Conservation (phyloP, 2,888 invertebrate genomes). For the Suillia variegata region DNA sequence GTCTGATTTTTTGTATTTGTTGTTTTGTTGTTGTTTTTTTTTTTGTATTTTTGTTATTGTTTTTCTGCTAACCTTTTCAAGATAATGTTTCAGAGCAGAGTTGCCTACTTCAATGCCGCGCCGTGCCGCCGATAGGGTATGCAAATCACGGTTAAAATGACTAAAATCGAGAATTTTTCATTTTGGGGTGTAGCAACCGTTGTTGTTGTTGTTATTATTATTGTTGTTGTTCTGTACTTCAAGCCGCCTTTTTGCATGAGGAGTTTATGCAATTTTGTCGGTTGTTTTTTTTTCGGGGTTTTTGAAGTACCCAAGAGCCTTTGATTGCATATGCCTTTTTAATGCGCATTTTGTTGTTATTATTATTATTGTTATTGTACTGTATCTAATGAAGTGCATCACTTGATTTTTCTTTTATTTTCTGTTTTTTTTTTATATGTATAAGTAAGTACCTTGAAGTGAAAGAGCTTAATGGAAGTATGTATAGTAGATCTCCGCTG, state of each 20-base stretch:
- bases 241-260: neutral
- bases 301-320: neutral
- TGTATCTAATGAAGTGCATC: neutral
- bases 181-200: too few species aligned
- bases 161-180: too few species aligned
- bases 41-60: neutral
- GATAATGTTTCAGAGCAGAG: neutral
- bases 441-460: too few species aligned
- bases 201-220: neutral
- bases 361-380: neutral
- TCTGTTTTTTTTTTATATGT: too few species aligned
- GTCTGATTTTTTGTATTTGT: conserved; percentile 47
- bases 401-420: too few species aligned
- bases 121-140: neutral
- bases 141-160: neutral
- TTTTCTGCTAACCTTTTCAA: neutral
- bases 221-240: too few species aligned
- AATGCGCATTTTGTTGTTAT: neutral
- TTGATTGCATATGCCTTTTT: neutral
- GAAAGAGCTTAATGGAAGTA: too few species aligned
- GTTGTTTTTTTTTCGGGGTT: neutral
- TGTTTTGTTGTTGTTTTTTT: conserved; percentile 14
- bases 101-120: neutral
- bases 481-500: too few species aligned
- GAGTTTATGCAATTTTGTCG: neutral